phyloP scores from a whole-genome alignment of 2,113 vertebrate genomes.

The Rhinoptilus africanus region DNA sequence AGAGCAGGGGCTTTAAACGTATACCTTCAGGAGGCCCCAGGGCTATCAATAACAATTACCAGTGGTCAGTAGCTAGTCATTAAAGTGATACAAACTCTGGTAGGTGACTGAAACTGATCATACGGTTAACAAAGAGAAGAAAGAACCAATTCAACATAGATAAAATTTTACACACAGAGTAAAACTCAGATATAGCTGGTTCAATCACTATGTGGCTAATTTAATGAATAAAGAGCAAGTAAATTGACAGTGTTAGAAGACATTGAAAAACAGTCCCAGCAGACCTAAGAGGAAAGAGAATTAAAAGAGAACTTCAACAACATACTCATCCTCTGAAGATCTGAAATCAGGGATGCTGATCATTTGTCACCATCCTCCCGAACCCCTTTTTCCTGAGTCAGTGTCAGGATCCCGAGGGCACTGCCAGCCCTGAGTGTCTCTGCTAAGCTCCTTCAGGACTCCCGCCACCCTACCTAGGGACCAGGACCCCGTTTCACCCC shows the following conservation, averaged over 20 bases:
- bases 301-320: background rate
- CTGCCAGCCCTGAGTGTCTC: background rate
- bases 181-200: background rate
- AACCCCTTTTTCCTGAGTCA: background rate
- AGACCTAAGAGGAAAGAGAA: background rate
- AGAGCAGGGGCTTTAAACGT: background rate
- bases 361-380: background rate
- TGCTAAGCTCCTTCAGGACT: fast-evolving
- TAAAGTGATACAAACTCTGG: background rate
- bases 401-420: background rate
- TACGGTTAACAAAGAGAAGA: background rate
- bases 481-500: background rate
- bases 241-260: background rate
- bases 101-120: background rate
- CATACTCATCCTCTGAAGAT: background rate
- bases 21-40: fast-evolving
- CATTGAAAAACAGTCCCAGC: background rate
- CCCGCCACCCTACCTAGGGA: fast-evolving
- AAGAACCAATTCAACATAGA: background rate
- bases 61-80: background rate
- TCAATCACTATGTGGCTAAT: background rate
- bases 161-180: background rate
- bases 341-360: background rate
- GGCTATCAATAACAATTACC: background rate
- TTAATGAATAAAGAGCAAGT: background rate